Conservation (phyloP, 2,797 vertebrate species). For the Vireo griseus region DNA sequence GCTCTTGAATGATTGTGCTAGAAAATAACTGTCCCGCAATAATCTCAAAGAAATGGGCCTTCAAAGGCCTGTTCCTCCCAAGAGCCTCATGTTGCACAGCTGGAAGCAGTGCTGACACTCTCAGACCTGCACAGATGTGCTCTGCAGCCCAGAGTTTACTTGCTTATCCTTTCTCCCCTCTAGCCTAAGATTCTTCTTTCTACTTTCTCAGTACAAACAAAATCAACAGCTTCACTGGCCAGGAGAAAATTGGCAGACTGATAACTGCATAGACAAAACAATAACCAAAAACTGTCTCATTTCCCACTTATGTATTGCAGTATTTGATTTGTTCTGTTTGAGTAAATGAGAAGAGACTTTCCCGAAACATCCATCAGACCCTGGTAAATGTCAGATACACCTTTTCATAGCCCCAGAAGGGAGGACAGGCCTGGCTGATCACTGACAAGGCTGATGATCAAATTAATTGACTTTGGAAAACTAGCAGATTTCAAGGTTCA, state of each 20-base stretch:
- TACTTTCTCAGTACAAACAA: not conserved
- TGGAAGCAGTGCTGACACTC: not conserved
- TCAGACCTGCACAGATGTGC: not conserved
- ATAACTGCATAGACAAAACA: not conserved
- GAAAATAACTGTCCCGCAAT: not conserved
- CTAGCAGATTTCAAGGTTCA: not conserved
- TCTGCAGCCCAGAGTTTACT: not conserved
- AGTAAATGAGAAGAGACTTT: not conserved
- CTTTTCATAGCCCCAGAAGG: not conserved
- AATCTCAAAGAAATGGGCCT: not conserved
- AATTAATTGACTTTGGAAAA: not conserved
- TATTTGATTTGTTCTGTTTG: not conserved
- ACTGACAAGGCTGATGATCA: not conserved
- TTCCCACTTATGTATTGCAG: not conserved
- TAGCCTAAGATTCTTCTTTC: not conserved
- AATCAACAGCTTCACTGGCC: not conserved
- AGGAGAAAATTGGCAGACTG: not conserved
- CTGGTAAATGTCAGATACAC: not conserved
- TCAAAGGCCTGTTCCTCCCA: not conserved
- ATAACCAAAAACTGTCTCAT: not conserved
- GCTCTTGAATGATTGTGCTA: not conserved
- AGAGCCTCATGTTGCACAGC: not conserved
- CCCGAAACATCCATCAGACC: not conserved
- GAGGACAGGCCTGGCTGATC: not conserved
- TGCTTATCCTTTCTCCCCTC: not conserved